A percentile compares a stretch with the other conserved stretches of the same genome.
These are phyloP conservation scores for Drosophila hydei DNA, from an alignment of 1,140 invertebrate species.

Conservation along the genomic window DNA sequence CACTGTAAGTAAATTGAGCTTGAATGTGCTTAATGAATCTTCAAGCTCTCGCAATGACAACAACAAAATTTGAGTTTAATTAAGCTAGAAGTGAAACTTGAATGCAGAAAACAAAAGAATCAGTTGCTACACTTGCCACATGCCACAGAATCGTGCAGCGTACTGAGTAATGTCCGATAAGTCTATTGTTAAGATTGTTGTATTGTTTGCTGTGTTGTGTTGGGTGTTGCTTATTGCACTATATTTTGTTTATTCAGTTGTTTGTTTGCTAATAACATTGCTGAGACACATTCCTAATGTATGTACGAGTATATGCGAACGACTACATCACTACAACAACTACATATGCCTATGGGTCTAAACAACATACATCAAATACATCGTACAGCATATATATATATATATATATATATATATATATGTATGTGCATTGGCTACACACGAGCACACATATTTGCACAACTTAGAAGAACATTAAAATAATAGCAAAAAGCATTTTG, in stretches of 20 bases:
- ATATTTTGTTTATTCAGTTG: neutral
- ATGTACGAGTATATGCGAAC: neutral
- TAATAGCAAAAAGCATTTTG: no score
- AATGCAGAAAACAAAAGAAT: no score
- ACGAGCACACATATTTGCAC: neutral
- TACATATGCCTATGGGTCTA: constrained; percentile 12
- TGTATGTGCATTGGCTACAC: no score
- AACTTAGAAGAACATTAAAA: neutral
- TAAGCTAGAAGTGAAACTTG: no score
- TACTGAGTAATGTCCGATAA: neutral
- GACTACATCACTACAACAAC: constrained; percentile 32
- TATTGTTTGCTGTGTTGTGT: neutral
- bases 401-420: neutral
- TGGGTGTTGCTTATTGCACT: constrained; percentile 7
- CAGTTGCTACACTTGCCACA: no score
- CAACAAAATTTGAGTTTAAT: no score
- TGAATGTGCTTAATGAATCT: no score
- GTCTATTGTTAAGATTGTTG: constrained; percentile 2
- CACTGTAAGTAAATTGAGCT: neutral
- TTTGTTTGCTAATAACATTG: neutral
- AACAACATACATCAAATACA: constrained; percentile 9
- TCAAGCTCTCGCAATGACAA: no score
- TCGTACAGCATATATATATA: constrained; percentile 5
- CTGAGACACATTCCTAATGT: neutral
- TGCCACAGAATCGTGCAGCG: no score